A percentile compares a stretch with the other conserved stretches of the same genome.
These are phyloP conservation scores for Archips crataeganus DNA, from an alignment of 2,888 invertebrate species.

Conservation along the genomic window DNA sequence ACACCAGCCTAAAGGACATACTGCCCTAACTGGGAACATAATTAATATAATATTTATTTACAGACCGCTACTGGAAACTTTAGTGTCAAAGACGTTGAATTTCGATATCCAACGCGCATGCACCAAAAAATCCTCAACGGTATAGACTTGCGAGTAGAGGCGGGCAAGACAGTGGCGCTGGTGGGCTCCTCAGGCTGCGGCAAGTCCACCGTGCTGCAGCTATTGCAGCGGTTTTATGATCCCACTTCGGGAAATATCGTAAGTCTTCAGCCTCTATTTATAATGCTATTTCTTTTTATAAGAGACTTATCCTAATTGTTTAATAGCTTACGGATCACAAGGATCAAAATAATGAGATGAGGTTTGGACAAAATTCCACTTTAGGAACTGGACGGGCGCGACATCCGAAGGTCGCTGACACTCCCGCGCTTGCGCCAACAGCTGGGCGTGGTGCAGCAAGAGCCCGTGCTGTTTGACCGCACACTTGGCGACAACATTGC, in stretches of 20 bases:
- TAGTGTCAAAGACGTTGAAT: slow-evolving; percentile 86
- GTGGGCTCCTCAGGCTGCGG: slow-evolving; percentile 92
- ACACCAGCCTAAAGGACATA: background rate
- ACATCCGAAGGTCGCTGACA: slow-evolving; percentile 86
- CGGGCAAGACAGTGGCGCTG: slow-evolving; percentile 91
- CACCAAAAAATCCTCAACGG: slow-evolving; percentile 88
- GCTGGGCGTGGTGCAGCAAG: slow-evolving; percentile 94
- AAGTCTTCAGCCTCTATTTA: slow-evolving; percentile 49
- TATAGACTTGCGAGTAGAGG: slow-evolving; percentile 87
- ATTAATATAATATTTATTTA: slow-evolving; percentile 32
- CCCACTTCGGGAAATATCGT: slow-evolving; percentile 87
- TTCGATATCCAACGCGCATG: slow-evolving; percentile 90
- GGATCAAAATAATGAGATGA: background rate
- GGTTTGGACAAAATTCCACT: background rate
- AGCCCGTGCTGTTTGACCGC: slow-evolving; percentile 93
- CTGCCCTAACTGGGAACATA: no score
- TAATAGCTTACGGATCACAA: no score
- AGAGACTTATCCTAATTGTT: no score
- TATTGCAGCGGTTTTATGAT: slow-evolving; percentile 93
- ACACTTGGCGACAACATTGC: slow-evolving; percentile 94
- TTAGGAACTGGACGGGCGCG: slow-evolving; percentile 84
- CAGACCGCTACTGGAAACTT: slow-evolving; percentile 86
- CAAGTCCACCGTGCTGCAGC: slow-evolving; percentile 92
- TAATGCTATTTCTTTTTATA: no score
- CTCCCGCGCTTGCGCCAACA: slow-evolving; percentile 89